These are phyloP conservation scores for Pycnonotus jocosus DNA, from an alignment of 2,113 vertebrate genomes.

Conservation along the genomic window DNA sequence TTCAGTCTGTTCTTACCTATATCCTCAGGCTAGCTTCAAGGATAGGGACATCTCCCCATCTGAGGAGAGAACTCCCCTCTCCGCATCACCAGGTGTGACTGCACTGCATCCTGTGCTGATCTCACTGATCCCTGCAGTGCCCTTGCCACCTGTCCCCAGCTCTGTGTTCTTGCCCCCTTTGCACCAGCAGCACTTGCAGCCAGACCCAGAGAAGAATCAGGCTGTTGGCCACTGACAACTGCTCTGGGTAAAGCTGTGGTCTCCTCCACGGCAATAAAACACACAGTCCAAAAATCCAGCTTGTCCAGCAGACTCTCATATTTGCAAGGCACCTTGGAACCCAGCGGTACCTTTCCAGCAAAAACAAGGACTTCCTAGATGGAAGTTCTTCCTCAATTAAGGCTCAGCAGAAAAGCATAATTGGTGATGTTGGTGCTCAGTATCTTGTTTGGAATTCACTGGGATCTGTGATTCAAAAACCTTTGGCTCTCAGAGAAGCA, in stretches of 20 bases:
- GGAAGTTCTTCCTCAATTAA: background rate
- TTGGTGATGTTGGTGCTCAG: background rate
- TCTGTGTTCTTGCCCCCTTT: background rate
- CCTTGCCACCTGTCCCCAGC: background rate
- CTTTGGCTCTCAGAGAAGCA: background rate
- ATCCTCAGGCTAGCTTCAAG: background rate
- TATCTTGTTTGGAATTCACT: background rate
- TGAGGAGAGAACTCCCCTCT: background rate
- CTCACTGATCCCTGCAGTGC: background rate
- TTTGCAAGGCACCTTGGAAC: background rate
- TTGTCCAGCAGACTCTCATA: background rate
- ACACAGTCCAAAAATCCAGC: background rate
- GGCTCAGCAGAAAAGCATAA: background rate
- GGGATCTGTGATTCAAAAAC: background rate
- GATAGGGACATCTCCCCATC: background rate
- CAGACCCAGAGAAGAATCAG: background rate
- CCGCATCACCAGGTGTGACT: background rate
- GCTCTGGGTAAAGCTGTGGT: background rate
- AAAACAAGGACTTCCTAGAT: background rate
- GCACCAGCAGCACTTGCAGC: background rate
- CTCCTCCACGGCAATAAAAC: background rate
- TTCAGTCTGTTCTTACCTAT: background rate
- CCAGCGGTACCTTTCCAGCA: background rate
- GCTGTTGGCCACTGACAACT: background rate
- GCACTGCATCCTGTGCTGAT: background rate